phyloP scores from a whole-genome alignment of 2,797 vertebrate genomes.

The Echiichthys vipera region DNA sequence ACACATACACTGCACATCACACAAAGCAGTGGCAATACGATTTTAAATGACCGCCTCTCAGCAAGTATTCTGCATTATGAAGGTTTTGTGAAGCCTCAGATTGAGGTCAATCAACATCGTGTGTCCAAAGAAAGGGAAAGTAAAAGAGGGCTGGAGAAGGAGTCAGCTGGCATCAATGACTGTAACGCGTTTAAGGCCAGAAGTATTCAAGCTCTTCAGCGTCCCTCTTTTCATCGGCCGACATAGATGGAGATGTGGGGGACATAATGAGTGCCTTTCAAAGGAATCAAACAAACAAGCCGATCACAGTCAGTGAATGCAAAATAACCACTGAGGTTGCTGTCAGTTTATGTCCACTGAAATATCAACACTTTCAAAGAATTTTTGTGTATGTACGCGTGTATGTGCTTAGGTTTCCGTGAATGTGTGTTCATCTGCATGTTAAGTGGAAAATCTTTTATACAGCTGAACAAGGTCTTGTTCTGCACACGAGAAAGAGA shows the following conservation, averaged over 20 bases:
- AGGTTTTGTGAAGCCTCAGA: slow-evolving; percentile 17
- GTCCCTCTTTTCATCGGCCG: slow-evolving; percentile 25
- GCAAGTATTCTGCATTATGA: slow-evolving; percentile 14
- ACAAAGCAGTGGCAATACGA: slow-evolving; percentile 12
- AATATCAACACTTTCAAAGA: slow-evolving; percentile 13
- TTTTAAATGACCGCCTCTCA: slow-evolving; percentile 20
- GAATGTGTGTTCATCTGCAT: slow-evolving; percentile 44
- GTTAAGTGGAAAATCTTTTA: slow-evolving; percentile 61
- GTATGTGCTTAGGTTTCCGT: neutral
- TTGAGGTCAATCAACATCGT: slow-evolving; percentile 40
- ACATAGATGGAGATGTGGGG: slow-evolving; percentile 24
- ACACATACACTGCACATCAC: neutral
- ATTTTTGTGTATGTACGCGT: neutral
- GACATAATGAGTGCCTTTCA: slow-evolving; percentile 47
- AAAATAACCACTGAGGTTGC: slow-evolving; percentile 14
- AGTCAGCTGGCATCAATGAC: slow-evolving; percentile 13
- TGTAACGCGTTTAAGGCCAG: slow-evolving; percentile 24
- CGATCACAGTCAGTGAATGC: slow-evolving; percentile 28
- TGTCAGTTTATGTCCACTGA: slow-evolving; percentile 29
- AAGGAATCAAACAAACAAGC: slow-evolving; percentile 37
- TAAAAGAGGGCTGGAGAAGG: slow-evolving; percentile 2
- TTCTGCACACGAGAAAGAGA: slow-evolving; percentile 26
- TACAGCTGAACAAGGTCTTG: slow-evolving; percentile 46
- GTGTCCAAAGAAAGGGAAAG: slow-evolving; percentile 8
- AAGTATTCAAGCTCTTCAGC: slow-evolving; percentile 21